These are phyloP conservation scores for Hemistola chrysoprasaria DNA, from an alignment of 2,888 invertebrate species.

Conservation along the genomic window DNA sequence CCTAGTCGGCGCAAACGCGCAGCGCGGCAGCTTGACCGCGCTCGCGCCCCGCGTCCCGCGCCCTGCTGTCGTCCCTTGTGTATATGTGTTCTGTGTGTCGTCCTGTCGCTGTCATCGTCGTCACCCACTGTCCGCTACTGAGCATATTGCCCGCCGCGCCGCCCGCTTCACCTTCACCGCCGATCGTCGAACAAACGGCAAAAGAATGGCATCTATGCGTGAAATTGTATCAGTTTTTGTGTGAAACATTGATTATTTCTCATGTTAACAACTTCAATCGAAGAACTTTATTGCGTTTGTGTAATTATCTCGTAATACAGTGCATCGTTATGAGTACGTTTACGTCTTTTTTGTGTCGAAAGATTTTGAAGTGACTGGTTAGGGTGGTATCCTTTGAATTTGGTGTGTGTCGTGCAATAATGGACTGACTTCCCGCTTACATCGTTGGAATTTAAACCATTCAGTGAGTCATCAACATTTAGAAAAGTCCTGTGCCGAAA, in stretches of 20 bases:
- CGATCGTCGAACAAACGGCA: slow-evolving; percentile 51
- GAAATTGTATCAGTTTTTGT: slow-evolving; percentile 71
- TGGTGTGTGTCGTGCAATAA: slow-evolving; percentile 66
- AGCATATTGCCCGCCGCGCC: no score
- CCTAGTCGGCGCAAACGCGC: no score
- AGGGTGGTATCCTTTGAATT: slow-evolving; percentile 71
- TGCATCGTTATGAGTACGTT: slow-evolving; percentile 56
- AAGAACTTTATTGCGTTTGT: slow-evolving; percentile 47
- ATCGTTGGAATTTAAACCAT: slow-evolving; percentile 78
- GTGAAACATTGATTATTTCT: slow-evolving; percentile 69
- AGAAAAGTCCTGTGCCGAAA: slow-evolving; percentile 37
- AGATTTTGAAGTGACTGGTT: slow-evolving; percentile 60
- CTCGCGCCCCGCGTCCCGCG: no score
- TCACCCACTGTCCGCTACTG: no score
- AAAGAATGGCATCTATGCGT: slow-evolving; percentile 73
- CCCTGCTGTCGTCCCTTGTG: no score
- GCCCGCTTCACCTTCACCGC: slow-evolving; percentile 43
- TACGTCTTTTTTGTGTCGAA: slow-evolving; percentile 54
- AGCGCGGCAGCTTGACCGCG: no score
- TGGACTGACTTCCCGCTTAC: slow-evolving; percentile 72
- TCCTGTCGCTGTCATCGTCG: not conserved
- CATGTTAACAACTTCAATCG: slow-evolving; percentile 48
- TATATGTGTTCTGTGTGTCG: no score
- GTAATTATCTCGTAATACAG: slow-evolving; percentile 40
- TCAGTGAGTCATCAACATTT: slow-evolving; percentile 76